These are phyloP conservation scores for Callopanchax toddi DNA, from an alignment of 2,113 vertebrate genomes.

Conservation along the genomic window DNA sequence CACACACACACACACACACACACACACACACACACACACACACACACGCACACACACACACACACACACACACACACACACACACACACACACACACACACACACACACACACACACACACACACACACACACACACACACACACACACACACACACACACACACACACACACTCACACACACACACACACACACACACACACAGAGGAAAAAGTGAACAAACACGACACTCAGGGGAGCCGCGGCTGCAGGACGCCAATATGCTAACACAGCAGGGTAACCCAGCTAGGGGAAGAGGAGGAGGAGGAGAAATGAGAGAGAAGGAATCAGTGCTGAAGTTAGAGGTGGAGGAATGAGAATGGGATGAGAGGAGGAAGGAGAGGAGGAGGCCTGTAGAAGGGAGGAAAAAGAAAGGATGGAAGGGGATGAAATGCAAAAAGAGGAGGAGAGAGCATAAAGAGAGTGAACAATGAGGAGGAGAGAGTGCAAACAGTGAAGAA, in stretches of 20 bases:
- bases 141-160: too few relatives aligned
- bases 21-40: too few relatives aligned
- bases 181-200: neutral
- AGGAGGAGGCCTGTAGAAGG: neutral
- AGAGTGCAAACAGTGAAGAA: too few relatives aligned
- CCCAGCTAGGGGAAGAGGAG: neutral
- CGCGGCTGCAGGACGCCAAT: constrained; percentile 36
- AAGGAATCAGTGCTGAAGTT: too few relatives aligned
- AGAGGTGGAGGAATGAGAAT: too few relatives aligned
- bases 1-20: too few relatives aligned
- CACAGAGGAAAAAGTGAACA: neutral
- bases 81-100: too few relatives aligned
- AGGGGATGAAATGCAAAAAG: too few relatives aligned
- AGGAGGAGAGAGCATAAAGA: too few relatives aligned
- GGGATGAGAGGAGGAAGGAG: neutral
- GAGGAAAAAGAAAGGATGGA: too few relatives aligned
- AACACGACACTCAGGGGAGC: constrained; percentile 15
- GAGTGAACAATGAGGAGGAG: too few relatives aligned
- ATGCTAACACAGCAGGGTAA: constrained; percentile 52
- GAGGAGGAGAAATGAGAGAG: neutral
- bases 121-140: constrained; percentile 9
- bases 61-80: constrained; percentile 1
- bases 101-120: constrained; percentile 7
- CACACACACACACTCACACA: neutral
- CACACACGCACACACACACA: constrained; percentile 3